Evolutionary conservation across 2,797 vertebrate species (phyloP).

Genomic region (Notolabrus celidotus): DNA sequence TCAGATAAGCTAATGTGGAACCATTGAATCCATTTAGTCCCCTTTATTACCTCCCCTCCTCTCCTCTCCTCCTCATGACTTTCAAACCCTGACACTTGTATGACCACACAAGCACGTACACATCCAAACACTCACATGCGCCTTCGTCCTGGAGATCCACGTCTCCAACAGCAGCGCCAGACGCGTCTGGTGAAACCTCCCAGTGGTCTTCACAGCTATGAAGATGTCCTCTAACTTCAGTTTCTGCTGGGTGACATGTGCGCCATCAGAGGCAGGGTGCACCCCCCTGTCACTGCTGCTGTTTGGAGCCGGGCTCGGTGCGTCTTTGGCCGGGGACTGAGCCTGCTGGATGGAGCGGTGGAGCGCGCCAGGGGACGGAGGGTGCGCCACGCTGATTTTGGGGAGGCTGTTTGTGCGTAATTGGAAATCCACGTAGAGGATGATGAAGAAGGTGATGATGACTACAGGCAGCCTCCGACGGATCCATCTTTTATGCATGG

Average conservation of each 20-base stretch:
- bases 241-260: neutral
- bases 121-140: conserved; percentile 86
- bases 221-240: conserved; percentile 85
- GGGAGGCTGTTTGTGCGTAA: conserved; percentile 55
- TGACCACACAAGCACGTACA: neutral
- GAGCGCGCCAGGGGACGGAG: neutral
- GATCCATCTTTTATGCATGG: conserved; percentile 72
- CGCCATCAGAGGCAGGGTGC: rapidly evolving
- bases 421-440: conserved; percentile 80
- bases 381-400: conserved; percentile 11
- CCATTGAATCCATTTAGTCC: no score
- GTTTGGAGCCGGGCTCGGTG: neutral
- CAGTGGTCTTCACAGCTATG: conserved; percentile 92
- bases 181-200: conserved; percentile 88
- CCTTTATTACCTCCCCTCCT: no score
- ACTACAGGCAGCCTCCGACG: conserved; percentile 63
- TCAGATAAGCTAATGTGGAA: no score
- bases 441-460: conserved; percentile 69
- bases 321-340: neutral
- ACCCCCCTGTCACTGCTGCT: neutral
- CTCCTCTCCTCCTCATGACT: no score
- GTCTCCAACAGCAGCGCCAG: conserved; percentile 91
- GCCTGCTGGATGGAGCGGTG: conserved; percentile 19
- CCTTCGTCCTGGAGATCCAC: conserved; percentile 90
- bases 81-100: neutral